Evolutionary conservation across 2,113 vertebrate genomes (phyloP), one percentile per base, ranked within the genome.

Genomic region (Corythornis vintsioides): DNA sequence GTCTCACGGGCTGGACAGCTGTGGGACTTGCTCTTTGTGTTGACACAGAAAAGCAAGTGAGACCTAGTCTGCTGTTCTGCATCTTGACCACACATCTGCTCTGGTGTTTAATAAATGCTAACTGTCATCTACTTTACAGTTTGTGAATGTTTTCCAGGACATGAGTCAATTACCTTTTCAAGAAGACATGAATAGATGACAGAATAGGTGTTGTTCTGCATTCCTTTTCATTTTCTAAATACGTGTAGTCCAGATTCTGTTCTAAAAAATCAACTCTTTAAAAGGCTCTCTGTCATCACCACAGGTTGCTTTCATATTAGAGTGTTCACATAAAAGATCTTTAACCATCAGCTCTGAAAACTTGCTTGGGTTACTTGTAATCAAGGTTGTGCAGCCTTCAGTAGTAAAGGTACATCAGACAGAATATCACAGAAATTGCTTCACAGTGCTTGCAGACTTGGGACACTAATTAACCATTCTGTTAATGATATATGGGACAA

Each of bases 381-480:
- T 83, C 84, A 87, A 87, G 63, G 78, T 4, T 87, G 35, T 66
- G 45, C 29, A 72, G 17, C 33, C 29, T 56, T 31, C 84, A 67
- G 25, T 12, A 47, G 19, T 45, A 63, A 77, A 83, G 67, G 5
- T 26, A 56, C 21, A 60, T 25, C 38, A 85, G 67, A n/a, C 21
- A 72, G n/a, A 83, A 71, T 29, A 59, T 31, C 15, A 3, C 45
- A 76, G 45, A 82, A 87, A 76, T 61, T 79, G 74, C 81, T 87
- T 87, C 48, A 42, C 29, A 5, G 20, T 78, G 63, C 45, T 79
- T 85, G 63, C 55, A 85, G 81, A 52, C 22, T n/a, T 65, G 65
- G 80, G 77, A 42, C 50, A 89, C 59, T 89, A 91, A 87, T 92
- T 94, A 95, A 88, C 87, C 48, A 53, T 45, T 83, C 73, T 91